Base-by-base conservation (phyloP, 2,113 vertebrate species). In the Anarhynchus alexandrinus region DNA sequence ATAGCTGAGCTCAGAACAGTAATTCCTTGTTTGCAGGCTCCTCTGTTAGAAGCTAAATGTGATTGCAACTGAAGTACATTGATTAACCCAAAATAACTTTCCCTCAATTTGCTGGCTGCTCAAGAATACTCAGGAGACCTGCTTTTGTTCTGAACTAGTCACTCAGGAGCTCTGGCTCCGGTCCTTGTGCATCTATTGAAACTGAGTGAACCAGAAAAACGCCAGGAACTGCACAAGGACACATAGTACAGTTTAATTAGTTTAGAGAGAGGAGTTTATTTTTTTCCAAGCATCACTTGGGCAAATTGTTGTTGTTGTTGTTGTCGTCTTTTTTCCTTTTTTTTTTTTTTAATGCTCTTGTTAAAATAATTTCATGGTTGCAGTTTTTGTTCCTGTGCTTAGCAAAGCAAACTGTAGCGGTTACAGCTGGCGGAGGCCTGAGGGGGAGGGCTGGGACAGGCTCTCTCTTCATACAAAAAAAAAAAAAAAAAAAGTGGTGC, bases 191-290 rank as follows among this genome's bases (percentile, higher is more conserved):
- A 94, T 88, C 96, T 94, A 97, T 98, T 98, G 97, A 98, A 98
- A 97, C 86, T 92, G 97, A 98, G 92, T 97, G 98, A 98, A 98
- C 98, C 98, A 97, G 98, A 98, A 98, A 98, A 96, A 91, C 87
- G 5, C 93, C 96, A 97, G 97, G 95, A 98, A 97, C 95, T 87
- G 95, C 88, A 94, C 97, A 96, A 98, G 97, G 97, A 98, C 97
- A 97, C 92, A 97, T 81, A 98, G 97, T 92, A 97, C 96, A 97
- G 97, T 97, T 98, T 98, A 98, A 98, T 98, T 98, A 98, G 96
- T 98, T 98, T 95, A 97, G 96, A 94, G 91, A 93, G 90, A 94
- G 77, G 85, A 96, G 85, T 90, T 91, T 55, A 42, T 67, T 67
- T 79, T 95, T 86, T 74, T 92, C 71, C 67, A 80, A 97, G 97